These are phyloP conservation scores for Meteorus colon DNA, from an alignment of 2,888 invertebrate species.

Conservation along the genomic window DNA sequence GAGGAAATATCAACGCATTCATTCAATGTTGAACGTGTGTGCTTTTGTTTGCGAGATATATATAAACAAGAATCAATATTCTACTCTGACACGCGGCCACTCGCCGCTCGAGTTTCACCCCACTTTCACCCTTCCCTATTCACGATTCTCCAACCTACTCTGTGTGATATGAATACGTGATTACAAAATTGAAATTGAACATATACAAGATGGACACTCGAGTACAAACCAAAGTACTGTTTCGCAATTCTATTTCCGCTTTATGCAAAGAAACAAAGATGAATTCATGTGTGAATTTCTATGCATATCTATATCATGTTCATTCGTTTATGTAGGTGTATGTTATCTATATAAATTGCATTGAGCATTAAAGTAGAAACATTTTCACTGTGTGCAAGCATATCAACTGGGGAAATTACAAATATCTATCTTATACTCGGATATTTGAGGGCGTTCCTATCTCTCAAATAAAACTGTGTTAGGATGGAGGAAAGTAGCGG, in stretches of 20 bases:
- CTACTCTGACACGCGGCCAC: constrained; percentile 22
- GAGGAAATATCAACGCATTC: constrained; percentile 44
- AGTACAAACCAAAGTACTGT: not conserved
- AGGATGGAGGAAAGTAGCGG: constrained; percentile 23
- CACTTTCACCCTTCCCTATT: not conserved
- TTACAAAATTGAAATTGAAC: constrained; percentile 34
- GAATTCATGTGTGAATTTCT: not conserved
- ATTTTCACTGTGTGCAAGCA: constrained; percentile 26
- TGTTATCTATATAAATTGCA: not conserved
- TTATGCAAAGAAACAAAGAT: not conserved
- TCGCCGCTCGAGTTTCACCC: not conserved
- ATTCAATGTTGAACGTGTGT: constrained; percentile 15
- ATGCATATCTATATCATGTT: not conserved
- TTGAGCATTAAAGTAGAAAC: not conserved
- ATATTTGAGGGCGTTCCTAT: constrained; percentile 55
- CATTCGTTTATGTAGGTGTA: not conserved
- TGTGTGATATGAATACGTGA: constrained; percentile 33
- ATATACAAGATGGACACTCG: constrained; percentile 1
- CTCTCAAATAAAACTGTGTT: constrained; percentile 34
- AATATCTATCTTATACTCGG: constrained; percentile 64
- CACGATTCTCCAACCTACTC: not conserved
- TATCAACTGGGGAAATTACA: constrained; percentile 60
- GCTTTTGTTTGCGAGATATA: constrained; percentile 9
- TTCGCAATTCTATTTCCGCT: constrained; percentile 11
- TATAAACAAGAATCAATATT: constrained; percentile 31